Evolutionary conservation across 2,888 invertebrate species (phyloP), one percentile per base, ranked within the genome.

Genomic region (Hirtodrosophila confusa): DNA sequence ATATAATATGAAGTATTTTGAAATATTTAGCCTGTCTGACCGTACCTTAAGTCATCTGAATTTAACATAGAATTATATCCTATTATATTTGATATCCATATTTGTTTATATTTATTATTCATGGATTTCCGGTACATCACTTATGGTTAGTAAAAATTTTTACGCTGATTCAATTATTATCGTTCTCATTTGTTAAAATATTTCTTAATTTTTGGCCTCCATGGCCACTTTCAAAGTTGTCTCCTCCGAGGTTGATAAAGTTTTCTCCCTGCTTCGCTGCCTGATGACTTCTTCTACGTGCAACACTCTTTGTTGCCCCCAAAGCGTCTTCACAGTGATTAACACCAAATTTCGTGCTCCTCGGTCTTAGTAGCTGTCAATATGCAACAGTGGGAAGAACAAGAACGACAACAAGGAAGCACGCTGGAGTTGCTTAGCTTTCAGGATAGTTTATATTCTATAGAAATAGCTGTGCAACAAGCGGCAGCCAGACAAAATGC

Each of bases 401-500:
- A 40, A 7, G 40, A 12, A 27, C 33, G 37, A 9, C 45, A 51
- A 11, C 47, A 36, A 66, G 35, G 27, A 40, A 39, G 37, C 51
- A 48, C 45, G 43, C 41, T 58, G 39, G 58, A 72, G 66, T 53
- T 55, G 49, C 23, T 43, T 37, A 31, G 69, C 45, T 54, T 43
- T 54, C 48, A 53, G 44, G 44, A 61, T 80, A 78, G 66, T 83
- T 79, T 76, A 45, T 69, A 61, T 56, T 64, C 51, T 67, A 67
- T 71, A 69, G 75, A 74, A 69, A 63, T 51, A 56, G 71, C 63
- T 68, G 66, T 75, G 73, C 66, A 69, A 71, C 65, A 67, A 73
- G 66, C 64, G 64, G 60, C 67, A 61, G 67, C 67, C 75, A 61
- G 57, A 79, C 71, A 84, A 86, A 86, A 85, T 86, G 74, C 85